phyloP scores from a whole-genome alignment of 2,797 vertebrate species.

The Protosalanx chinensis region DNA sequence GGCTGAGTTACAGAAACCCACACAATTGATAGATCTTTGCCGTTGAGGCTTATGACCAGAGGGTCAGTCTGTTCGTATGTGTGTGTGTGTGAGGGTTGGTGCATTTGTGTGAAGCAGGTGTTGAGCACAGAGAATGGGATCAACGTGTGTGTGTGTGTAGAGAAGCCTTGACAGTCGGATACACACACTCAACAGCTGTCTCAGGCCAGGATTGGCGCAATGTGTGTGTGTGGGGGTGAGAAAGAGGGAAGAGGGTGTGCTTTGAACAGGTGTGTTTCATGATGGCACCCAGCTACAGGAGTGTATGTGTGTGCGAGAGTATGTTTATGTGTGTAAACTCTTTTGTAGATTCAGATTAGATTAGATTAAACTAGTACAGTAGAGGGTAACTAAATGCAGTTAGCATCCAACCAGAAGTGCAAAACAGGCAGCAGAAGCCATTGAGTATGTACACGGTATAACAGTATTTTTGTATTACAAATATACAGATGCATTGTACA shows the following conservation, averaged over 20 bases:
- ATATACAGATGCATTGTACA: no score
- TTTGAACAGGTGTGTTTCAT: neutral
- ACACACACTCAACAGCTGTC: constrained; percentile 26
- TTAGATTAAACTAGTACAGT: no score
- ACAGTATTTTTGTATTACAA: no score
- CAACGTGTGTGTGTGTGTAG: neutral
- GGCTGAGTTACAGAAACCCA: no score
- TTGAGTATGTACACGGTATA: no score
- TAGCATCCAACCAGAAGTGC: no score
- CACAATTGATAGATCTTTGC: neutral
- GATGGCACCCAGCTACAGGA: neutral
- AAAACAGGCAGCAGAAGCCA: no score
- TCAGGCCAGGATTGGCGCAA: neutral
- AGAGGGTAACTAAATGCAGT: no score
- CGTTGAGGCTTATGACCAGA: constrained; percentile 6
- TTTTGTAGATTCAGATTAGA: no score
- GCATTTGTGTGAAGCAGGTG: constrained; percentile 7
- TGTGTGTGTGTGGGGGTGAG: neutral
- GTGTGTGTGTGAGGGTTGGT: constrained; percentile 2
- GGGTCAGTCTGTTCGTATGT: neutral
- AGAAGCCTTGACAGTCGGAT: no score
- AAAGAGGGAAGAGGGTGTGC: neutral
- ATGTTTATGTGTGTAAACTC: neutral
- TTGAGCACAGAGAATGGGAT: constrained; percentile 18
- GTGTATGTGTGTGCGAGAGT: neutral